These are phyloP conservation scores for Cepphus grylle DNA, from an alignment of 2,113 vertebrate species.

Conservation along the genomic window DNA sequence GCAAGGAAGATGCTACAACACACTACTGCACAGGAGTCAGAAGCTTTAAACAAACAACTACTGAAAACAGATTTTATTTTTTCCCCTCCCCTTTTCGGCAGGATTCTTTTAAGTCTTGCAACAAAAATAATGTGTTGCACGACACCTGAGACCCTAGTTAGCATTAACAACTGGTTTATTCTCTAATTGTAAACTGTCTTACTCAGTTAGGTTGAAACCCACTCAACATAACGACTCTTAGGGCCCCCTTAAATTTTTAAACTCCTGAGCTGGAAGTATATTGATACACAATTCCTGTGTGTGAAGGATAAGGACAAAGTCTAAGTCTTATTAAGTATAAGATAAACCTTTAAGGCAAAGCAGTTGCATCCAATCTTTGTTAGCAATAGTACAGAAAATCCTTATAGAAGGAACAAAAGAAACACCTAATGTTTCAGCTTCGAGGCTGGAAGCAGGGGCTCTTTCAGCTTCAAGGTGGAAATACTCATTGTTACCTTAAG, in stretches of 20 bases:
- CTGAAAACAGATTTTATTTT: neutral
- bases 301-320: neutral
- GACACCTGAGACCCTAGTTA: neutral
- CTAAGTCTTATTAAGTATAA: neutral
- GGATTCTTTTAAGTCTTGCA: neutral
- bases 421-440: neutral
- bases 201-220: neutral
- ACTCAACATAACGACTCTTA: neutral
- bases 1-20: neutral
- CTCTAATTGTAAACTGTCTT: neutral
- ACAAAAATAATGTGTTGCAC: neutral
- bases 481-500: neutral
- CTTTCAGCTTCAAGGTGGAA: neutral
- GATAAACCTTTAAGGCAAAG: neutral
- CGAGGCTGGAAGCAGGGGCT: neutral
- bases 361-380: neutral
- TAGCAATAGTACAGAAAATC: neutral
- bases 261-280: neutral
- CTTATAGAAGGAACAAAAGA: neutral
- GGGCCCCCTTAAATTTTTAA: neutral
- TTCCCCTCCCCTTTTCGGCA: rapidly evolving
- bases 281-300: neutral
- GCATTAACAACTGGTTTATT: neutral
- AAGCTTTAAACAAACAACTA: neutral
- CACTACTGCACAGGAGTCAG: neutral